These are phyloP conservation scores for Conops quadrifasciatus DNA, from an alignment of 2,888 invertebrate species.

Conservation along the genomic window DNA sequence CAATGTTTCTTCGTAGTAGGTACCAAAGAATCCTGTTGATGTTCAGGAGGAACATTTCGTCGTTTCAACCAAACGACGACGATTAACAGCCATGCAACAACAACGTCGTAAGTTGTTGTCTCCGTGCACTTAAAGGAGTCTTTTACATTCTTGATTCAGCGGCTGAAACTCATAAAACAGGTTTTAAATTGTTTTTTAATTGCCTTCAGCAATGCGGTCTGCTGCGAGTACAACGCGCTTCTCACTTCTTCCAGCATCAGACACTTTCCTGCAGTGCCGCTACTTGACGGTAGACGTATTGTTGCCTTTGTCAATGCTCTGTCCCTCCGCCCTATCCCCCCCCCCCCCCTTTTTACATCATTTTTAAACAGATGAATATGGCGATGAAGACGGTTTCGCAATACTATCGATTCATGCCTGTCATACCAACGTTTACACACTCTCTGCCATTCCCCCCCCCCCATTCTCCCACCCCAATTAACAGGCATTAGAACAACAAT, in stretches of 20 bases:
- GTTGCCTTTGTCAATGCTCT: not conserved
- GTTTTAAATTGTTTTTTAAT: conserved; percentile 34
- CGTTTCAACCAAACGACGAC: conserved; percentile 21
- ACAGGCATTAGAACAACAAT: conserved; percentile 15
- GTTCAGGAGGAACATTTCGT: not conserved
- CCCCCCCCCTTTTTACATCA: not conserved
- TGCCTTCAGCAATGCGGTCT: conserved; percentile 4
- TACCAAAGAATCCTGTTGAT: not conserved
- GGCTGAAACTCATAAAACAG: conserved; percentile 31
- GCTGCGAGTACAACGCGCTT: too few species aligned
- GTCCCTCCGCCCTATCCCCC: not conserved
- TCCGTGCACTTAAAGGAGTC: conserved; percentile 20
- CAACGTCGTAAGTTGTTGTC: conserved; percentile 14
- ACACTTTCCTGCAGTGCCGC: conserved; percentile 6
- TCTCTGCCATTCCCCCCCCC: not conserved
- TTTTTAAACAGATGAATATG: not conserved
- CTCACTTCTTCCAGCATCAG: too few species aligned
- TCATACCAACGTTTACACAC: not conserved
- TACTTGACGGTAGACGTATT: not conserved
- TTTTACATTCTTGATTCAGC: conserved; percentile 10
- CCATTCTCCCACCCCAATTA: conserved; percentile 8
- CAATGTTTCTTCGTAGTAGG: not conserved
- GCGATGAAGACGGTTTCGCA: not conserved
- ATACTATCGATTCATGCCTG: too few species aligned
- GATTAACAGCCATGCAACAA: conserved; percentile 28